Conservation (phyloP, 2,797 vertebrate genomes). For the Sebastes minor region DNA sequence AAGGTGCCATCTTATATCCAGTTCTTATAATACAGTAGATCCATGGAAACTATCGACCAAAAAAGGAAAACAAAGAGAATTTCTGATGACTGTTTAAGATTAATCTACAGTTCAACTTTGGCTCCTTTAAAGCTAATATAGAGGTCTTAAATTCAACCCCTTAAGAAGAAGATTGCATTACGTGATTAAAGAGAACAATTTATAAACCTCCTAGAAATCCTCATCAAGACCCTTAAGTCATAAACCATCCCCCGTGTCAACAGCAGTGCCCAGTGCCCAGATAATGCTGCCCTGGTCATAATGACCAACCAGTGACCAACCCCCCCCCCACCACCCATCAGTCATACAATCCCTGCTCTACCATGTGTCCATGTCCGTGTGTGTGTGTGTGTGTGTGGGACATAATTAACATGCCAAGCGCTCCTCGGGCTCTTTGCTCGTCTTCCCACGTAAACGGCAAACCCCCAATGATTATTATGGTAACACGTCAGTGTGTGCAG, state of each 20-base stretch:
- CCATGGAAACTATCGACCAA: background rate
- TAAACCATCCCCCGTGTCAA: conserved; percentile 26
- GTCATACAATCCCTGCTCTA: conserved; percentile 30
- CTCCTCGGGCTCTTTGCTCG: conserved; percentile 45
- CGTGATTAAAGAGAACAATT: conserved; percentile 12
- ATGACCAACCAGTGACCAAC: background rate
- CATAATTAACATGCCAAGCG: conserved; percentile 61
- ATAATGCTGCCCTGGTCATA: background rate
- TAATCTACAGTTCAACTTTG: background rate
- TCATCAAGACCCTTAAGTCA: conserved; percentile 9
- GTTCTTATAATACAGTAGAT: too few relatives aligned
- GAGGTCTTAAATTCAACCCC: background rate
- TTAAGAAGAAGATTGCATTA: background rate
- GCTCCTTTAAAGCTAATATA: background rate
- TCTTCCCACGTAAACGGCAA: conserved; percentile 58
- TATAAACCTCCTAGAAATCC: conserved; percentile 14
- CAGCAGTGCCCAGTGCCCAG: conserved; percentile 20
- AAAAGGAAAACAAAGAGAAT: background rate
- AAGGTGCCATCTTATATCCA: too few relatives aligned
- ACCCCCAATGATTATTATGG: conserved; percentile 56
- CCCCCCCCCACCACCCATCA: background rate
- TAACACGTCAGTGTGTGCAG: conserved; percentile 57
- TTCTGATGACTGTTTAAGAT: background rate
- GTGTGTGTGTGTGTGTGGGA: background rate
- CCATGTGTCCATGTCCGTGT: conserved; percentile 9